Base-by-base conservation (phyloP, 1,140 invertebrate species). In the Trichonephila clavipes region DNA sequence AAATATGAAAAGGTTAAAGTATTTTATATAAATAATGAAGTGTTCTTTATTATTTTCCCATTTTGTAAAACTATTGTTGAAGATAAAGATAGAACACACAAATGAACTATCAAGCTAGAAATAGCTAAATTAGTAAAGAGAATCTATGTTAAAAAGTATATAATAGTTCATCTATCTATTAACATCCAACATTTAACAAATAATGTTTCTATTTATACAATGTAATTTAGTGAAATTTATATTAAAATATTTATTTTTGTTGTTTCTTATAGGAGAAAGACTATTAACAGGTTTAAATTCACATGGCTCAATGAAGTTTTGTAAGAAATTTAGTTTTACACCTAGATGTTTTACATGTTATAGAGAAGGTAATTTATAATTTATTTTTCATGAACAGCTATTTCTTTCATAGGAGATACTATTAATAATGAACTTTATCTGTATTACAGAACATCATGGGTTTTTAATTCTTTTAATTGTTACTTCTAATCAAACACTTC, bases 301-400 rank as follows among this genome's bases (percentile, higher is more conserved):
- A 40, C 94, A 94, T 93, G 95, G 95, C 28, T 91, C 91, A 44
- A 34, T 98, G 77, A 97, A 97, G 95, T 98, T 97, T 95, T 97
- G 97, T 96, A 98, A 98, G 95, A 97, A 97, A 95, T 97, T 98
- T 88, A 98, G 98, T 94, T 98, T 97, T 96, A 97, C 96, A 94
- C 97, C 98, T 1, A 96, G 97, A 88, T 98, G 97, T 95, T 97
- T 98, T 95, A 96, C 96, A 94, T 96, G 97, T 19, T 98, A 98
- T 96, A 96, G 97, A 87, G 97, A 97, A 95, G 97, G 97, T 97
- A 97, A 96, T 94, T 95, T 82, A 62, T 62, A 18, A 16, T 59
- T 61, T 3, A 61, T 21, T 62, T 28, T 91, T 62, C 3, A 34
- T 34, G 18, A 40, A 6, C 19, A 62, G 19, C 18, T 61, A 34